Evolutionary conservation across 2,797 vertebrate species (phyloP).

Genomic region (Agapornis canus): DNA sequence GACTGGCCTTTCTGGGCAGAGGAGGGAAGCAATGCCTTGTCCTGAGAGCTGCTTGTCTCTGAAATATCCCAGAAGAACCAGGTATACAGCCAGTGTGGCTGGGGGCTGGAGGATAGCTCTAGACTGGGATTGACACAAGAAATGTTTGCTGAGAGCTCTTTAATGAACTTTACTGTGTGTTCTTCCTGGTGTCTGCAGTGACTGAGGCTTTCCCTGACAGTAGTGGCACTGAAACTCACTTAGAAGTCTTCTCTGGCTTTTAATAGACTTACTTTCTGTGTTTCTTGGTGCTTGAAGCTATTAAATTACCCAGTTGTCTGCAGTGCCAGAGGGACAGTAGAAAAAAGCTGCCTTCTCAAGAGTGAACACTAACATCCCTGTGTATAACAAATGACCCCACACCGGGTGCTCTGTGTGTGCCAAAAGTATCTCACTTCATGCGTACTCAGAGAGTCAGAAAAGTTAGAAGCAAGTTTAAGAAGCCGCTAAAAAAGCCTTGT

Average conservation of each 20-base stretch:
- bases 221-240: not conserved
- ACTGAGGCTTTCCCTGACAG: not conserved
- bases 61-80: not conserved
- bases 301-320: not conserved
- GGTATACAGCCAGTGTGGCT: fast-evolving
- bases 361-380: not conserved
- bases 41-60: not conserved
- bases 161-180: not conserved
- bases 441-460: fast-evolving
- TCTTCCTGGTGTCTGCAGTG: not conserved
- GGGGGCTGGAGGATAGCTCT: not conserved
- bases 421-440: not conserved
- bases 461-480: not conserved
- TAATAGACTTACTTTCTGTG: not conserved
- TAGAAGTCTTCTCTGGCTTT: not conserved
- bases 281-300: not conserved
- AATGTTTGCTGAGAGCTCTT: constrained; percentile 2
- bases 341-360: fast-evolving
- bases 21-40: not conserved
- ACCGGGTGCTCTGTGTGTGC: not conserved
- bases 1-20: not conserved
- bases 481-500: not conserved
- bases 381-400: not conserved
- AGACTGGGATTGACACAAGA: not conserved
- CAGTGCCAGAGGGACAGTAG: fast-evolving